phyloP scores from a whole-genome alignment of 2,888 invertebrate species.

The Rhamnusium bicolor region DNA sequence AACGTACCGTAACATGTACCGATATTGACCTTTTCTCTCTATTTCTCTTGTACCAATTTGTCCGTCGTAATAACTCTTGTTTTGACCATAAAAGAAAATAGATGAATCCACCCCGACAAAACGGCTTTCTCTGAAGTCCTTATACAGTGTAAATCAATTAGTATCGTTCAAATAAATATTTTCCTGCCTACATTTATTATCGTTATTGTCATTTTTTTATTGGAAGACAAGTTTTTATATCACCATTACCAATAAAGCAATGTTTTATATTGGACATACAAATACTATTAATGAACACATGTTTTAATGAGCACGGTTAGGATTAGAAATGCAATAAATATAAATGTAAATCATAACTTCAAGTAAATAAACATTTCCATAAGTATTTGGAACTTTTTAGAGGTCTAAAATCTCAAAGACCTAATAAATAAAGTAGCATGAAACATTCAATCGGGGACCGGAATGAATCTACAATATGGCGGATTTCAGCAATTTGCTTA shows the following conservation, averaged over 20 bases:
- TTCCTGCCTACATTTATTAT: neutral
- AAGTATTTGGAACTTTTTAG: too few species aligned
- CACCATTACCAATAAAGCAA: neutral
- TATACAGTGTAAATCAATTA: slow-evolving; percentile 35
- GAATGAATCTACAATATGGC: too few species aligned
- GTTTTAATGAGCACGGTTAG: too few species aligned
- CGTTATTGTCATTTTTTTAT: neutral
- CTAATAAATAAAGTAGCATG: too few species aligned
- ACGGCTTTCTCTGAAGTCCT: slow-evolving; percentile 34
- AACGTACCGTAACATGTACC: slow-evolving; percentile 35
- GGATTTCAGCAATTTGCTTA: too few species aligned
- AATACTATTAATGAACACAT: neutral
- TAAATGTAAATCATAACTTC: too few species aligned
- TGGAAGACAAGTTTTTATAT: neutral
- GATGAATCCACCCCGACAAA: slow-evolving; percentile 38
- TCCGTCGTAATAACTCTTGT: slow-evolving; percentile 33
- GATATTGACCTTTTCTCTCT: slow-evolving; percentile 36
- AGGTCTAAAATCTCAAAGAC: too few species aligned
- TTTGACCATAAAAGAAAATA: slow-evolving; percentile 39
- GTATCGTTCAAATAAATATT: neutral
- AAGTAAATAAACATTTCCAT: too few species aligned
- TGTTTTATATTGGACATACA: neutral
- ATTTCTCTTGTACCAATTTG: slow-evolving; percentile 36
- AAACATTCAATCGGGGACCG: too few species aligned
- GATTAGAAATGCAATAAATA: too few species aligned